phyloP scores from a whole-genome alignment of 2,113 vertebrate species.

The Bungarus multicinctus region DNA sequence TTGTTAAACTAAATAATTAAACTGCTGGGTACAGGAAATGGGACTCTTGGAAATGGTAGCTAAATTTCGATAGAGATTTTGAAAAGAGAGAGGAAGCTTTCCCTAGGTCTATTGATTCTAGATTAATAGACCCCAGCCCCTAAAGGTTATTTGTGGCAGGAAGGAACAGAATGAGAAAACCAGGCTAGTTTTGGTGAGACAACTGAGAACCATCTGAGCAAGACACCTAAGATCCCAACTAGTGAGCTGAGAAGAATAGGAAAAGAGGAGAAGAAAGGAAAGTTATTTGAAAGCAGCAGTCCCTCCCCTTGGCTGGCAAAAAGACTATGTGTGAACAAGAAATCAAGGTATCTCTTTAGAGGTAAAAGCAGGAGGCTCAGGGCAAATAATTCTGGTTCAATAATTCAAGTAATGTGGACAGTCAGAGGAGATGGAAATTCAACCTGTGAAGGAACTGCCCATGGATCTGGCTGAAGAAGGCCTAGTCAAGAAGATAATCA shows the following conservation, averaged over 20 bases:
- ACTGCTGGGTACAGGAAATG: neutral
- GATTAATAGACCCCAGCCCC: neutral
- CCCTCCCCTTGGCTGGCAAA: neutral
- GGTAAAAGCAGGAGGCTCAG: neutral
- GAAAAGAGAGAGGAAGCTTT: neutral
- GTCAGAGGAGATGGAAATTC: neutral
- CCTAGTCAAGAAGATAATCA: neutral
- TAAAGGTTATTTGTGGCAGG: neutral
- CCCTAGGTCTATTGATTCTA: neutral
- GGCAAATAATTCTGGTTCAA: neutral
- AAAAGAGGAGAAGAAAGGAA: neutral
- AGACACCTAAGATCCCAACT: neutral
- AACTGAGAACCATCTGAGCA: neutral
- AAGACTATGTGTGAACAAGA: neutral
- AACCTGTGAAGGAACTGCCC: neutral
- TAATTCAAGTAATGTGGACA: neutral
- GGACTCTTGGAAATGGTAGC: neutral
- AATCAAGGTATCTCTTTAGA: neutral
- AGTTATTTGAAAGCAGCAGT: neutral
- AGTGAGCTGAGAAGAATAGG: neutral
- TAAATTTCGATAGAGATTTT: neutral
- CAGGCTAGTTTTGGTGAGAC: neutral
- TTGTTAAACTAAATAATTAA: neutral
- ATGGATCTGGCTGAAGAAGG: neutral
- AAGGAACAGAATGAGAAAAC: neutral